Percentiles rank a stretch among this genome's conserved stretches.
These are phyloP conservation scores for Rhagonycha lutea DNA, from an alignment of 2,888 invertebrate genomes.

Conservation along the genomic window DNA sequence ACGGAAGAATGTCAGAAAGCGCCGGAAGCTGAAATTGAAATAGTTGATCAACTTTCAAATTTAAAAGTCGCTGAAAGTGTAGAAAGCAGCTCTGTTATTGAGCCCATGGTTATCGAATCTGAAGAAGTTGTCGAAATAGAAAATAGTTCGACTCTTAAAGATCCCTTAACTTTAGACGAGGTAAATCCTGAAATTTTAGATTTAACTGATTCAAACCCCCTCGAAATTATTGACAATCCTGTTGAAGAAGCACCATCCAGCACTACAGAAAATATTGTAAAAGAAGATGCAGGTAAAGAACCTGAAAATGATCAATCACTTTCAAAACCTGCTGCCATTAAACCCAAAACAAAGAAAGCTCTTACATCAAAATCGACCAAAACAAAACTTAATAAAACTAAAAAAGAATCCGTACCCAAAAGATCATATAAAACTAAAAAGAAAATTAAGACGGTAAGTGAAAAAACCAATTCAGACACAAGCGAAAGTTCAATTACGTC, in stretches of 20 bases:
- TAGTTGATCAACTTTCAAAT: background rate
- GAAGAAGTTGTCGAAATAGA: background rate
- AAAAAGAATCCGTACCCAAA: conserved; percentile 20
- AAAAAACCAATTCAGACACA: conserved; percentile 13
- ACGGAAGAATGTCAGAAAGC: background rate
- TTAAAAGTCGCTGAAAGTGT: background rate
- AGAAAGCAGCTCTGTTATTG: too few species aligned
- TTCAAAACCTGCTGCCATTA: conserved; percentile 26
- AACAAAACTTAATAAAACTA: conserved; percentile 38
- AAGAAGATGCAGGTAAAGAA: conserved; percentile 14
- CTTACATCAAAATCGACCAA: background rate
- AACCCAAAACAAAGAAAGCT: background rate
- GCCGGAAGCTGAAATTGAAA: conserved; percentile 1
- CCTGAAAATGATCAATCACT: background rate
- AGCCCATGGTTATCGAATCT: background rate
- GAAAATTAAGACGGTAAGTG: background rate
- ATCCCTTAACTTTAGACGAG: background rate
- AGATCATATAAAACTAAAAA: conserved; percentile 49
- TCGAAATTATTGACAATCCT: background rate
- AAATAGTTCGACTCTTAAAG: background rate
- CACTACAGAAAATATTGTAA: conserved; percentile 35
- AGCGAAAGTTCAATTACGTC: conserved; percentile 8
- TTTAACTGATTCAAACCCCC: background rate
- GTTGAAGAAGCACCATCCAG: background rate
- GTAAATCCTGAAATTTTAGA: background rate